Evolutionary conservation across 2,888 invertebrate species (phyloP).

Genomic region (Apocheima hispidaria): DNA sequence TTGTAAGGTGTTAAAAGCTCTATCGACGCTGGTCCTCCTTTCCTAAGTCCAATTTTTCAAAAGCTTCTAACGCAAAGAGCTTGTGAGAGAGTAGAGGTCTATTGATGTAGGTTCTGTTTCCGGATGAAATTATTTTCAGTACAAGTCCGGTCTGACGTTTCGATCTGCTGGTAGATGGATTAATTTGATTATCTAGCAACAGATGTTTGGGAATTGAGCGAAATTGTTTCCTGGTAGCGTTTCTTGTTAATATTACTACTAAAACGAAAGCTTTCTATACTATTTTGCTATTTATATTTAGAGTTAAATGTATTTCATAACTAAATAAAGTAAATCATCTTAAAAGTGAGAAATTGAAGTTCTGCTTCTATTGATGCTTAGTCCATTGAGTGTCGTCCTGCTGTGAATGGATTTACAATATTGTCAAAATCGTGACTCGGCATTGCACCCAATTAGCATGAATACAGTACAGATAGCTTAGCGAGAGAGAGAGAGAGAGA

Average conservation of each 20-base stretch:
- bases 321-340: too few relatives aligned
- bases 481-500: too few relatives aligned
- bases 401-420: too few relatives aligned
- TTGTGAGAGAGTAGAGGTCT: slow-evolving; percentile 6
- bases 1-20: slow-evolving; percentile 45
- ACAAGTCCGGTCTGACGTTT: slow-evolving; percentile 80
- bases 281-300: too few relatives aligned
- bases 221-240: slow-evolving; percentile 18
- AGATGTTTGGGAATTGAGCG: slow-evolving; percentile 61
- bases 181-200: slow-evolving; percentile 83
- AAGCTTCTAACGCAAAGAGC: not conserved
- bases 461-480: too few relatives aligned
- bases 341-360: too few relatives aligned
- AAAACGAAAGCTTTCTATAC: not conserved
- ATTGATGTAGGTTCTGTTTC: slow-evolving; percentile 52
- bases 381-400: too few relatives aligned
- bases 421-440: too few relatives aligned
- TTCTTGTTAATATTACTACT: not conserved
- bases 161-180: slow-evolving; percentile 85
- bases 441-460: too few relatives aligned
- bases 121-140: slow-evolving; percentile 80
- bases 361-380: too few relatives aligned
- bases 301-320: too few relatives aligned
- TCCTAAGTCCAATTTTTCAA: slow-evolving; percentile 4
- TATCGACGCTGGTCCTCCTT: slow-evolving; percentile 39